phyloP scores from a whole-genome alignment of 2,888 invertebrate species.

The Hipparchia semele region DNA sequence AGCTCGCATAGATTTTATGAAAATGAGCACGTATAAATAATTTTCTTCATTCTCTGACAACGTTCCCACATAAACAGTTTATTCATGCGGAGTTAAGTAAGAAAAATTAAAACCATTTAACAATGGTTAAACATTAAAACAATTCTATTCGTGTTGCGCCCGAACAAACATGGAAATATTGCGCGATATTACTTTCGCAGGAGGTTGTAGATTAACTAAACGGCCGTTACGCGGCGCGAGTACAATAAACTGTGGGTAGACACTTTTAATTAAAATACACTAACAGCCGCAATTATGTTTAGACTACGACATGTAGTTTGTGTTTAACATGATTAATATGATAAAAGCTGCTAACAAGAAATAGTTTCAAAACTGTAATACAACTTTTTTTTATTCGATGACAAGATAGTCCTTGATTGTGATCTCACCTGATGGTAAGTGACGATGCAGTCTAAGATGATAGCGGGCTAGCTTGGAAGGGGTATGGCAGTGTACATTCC shows the following conservation, averaged over 20 bases:
- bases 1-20: no score
- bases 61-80: slow-evolving; percentile 1
- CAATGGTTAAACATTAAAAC: slow-evolving; percentile 17
- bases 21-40: background rate
- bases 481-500: no score
- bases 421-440: no score
- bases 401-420: no score
- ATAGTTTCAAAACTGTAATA: no score
- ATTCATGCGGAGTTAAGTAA: background rate
- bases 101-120: slow-evolving; percentile 12
- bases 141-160: slow-evolving; percentile 16
- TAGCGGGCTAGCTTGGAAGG: no score
- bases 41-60: background rate
- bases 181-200: slow-evolving; percentile 22
- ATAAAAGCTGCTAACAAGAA: no score
- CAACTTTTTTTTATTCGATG: no score
- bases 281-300: slow-evolving; percentile 24
- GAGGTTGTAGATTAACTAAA: slow-evolving; percentile 33
- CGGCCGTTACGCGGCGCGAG: slow-evolving; percentile 33
- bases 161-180: slow-evolving; percentile 24
- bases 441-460: no score
- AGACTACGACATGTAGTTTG: slow-evolving; percentile 22
- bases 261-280: slow-evolving; percentile 44
- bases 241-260: slow-evolving; percentile 35
- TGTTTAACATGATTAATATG: background rate